phyloP scores from a whole-genome alignment of 2,797 vertebrate species.

The Neoniphon sammara region DNA sequence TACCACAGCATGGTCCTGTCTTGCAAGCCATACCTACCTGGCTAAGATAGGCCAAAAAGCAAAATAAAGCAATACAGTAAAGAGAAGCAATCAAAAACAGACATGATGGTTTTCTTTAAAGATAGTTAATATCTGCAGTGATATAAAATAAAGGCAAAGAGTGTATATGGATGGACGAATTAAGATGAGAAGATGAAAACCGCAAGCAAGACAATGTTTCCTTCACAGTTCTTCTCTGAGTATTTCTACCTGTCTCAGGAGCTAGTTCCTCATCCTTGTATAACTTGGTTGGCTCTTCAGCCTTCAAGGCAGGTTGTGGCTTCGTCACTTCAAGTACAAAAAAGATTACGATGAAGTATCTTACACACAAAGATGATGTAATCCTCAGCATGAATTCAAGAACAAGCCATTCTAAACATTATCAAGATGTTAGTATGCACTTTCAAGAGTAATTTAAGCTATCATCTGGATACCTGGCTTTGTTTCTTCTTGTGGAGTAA shows the following conservation, averaged over 20 bases:
- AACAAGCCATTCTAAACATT: conserved; percentile 12
- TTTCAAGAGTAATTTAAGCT: neutral
- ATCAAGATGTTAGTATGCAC: neutral
- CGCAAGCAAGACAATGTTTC: conserved; percentile 11
- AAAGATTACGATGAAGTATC: conserved; percentile 41
- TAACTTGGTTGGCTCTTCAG: conserved; percentile 82
- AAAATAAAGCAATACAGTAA: conserved; percentile 1
- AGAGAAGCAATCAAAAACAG: conserved; percentile 1
- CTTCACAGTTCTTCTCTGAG: conserved; percentile 2
- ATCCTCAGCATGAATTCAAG: neutral
- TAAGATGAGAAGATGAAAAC: conserved; percentile 13
- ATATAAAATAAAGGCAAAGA: conserved; percentile 11
- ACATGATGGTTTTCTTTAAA: neutral
- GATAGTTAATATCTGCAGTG: conserved; percentile 1
- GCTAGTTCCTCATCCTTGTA: conserved; percentile 67
- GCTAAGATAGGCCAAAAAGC: neutral
- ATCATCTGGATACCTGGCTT: conserved; percentile 67
- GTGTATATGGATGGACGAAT: neutral
- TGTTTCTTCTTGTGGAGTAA: conserved; percentile 45
- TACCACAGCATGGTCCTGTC: too few species aligned
- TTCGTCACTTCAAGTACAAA: conserved; percentile 63
- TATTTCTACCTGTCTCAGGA: conserved; percentile 72
- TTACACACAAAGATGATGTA: neutral
- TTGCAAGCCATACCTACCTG: conserved; percentile 8
- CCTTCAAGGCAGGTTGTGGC: conserved; percentile 77